These are phyloP conservation scores for Dicrostonyx torquatus DNA, from an alignment of 2,797 vertebrate species.

Conservation along the genomic window DNA sequence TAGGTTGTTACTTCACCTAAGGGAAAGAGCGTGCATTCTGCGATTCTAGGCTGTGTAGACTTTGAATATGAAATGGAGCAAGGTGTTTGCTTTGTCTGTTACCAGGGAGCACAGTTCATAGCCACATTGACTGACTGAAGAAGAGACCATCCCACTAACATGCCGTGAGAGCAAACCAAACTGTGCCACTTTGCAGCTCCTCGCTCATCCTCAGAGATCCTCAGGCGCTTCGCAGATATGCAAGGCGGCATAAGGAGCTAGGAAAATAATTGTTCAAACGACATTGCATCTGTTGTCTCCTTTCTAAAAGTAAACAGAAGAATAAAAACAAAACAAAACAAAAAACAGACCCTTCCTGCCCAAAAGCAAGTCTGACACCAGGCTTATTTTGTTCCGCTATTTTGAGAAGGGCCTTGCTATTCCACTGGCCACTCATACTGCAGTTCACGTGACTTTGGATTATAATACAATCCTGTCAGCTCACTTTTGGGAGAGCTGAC, in stretches of 20 bases:
- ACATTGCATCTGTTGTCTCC: not conserved
- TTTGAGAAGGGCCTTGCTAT: not conserved
- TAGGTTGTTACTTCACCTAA: conserved; percentile 58
- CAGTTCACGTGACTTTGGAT: not conserved
- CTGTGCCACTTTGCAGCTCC: not conserved
- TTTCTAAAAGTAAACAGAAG: not conserved
- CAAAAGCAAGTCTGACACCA: not conserved
- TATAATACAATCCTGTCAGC: not conserved
- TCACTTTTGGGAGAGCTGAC: not conserved
- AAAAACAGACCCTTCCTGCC: not conserved
- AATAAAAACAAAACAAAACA: not conserved
- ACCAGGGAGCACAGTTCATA: conserved; percentile 43
- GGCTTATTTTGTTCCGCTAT: not conserved
- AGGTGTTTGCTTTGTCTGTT: conserved; percentile 31
- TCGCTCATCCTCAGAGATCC: conserved; percentile 46
- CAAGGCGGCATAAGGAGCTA: conserved; percentile 1
- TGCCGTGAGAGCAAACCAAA: conserved; percentile 26
- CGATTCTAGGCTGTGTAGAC: conserved; percentile 47
- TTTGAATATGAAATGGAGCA: conserved; percentile 66
- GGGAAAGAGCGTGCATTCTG: conserved; percentile 52
- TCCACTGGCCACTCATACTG: not conserved
- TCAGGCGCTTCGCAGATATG: not conserved
- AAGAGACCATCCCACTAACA: conserved; percentile 51
- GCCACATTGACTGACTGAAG: conserved; percentile 55
- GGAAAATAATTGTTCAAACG: conserved; percentile 33